A percentile compares a stretch with the other conserved stretches of the same genome.
These are phyloP conservation scores for Meloidogyne exigua DNA, from an alignment of 1,140 invertebrate genomes.

Conservation along the genomic window DNA sequence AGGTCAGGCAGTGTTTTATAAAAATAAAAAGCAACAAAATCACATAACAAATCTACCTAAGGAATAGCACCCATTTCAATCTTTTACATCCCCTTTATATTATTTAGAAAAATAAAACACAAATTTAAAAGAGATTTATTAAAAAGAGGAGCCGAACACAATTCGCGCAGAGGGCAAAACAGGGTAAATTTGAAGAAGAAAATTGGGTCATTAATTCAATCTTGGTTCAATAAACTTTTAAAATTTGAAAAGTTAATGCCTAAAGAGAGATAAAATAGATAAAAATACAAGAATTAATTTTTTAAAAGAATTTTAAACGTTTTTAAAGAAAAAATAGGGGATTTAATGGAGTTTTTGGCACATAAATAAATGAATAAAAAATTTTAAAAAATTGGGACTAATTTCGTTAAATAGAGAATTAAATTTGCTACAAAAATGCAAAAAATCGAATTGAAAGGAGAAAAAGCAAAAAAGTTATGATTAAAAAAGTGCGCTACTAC, in stretches of 20 bases:
- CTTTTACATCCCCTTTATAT: neutral
- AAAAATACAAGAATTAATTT: neutral
- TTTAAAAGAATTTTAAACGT: neutral
- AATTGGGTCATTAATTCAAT: conserved; percentile 4
- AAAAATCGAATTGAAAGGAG: no score
- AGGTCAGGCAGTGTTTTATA: neutral
- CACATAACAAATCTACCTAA: neutral
- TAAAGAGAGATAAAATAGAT: neutral
- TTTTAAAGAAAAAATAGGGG: no score
- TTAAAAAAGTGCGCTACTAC: no score
- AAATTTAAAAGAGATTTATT: neutral
- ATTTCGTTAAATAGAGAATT: no score
- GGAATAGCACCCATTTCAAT: neutral
- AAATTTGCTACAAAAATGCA: no score
- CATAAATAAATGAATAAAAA: no score
- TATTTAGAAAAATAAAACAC: neutral
- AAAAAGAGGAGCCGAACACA: neutral
- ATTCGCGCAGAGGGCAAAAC: neutral
- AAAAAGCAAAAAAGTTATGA: no score
- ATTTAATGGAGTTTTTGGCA: no score
- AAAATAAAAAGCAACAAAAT: neutral
- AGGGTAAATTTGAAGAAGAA: neutral
- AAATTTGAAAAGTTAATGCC: neutral
- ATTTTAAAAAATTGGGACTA: no score
- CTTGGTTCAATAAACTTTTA: neutral